Evolutionary conservation across 2,113 vertebrate species (phyloP).

Genomic region (Emberiza fucata): DNA sequence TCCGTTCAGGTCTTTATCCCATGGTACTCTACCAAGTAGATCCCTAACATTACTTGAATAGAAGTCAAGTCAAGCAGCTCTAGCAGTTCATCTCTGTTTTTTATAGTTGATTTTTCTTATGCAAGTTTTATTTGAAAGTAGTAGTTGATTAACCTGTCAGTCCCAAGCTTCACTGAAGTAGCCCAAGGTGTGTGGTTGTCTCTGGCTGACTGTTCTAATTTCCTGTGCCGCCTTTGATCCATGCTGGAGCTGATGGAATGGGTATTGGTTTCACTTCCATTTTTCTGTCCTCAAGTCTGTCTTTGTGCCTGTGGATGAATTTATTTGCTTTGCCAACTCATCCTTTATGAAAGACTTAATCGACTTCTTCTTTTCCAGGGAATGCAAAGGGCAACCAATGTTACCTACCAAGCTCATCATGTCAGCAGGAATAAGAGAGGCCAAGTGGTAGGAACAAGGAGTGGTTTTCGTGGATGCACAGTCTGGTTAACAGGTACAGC

Average conservation of each 20-base stretch:
- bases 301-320: not conserved
- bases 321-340: not conserved
- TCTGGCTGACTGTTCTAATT: not conserved
- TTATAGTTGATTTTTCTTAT: not conserved
- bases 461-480: conserved; percentile 95
- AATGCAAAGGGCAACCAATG: conserved; percentile 95
- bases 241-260: not conserved
- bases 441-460: conserved; percentile 94
- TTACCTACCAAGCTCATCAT: conserved; percentile 97
- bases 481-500: conserved; percentile 93
- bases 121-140: not conserved
- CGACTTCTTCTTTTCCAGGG: conserved; percentile 73
- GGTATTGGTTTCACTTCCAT: not conserved
- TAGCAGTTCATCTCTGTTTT: not conserved
- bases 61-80: not conserved
- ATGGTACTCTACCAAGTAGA: not conserved
- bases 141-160: not conserved
- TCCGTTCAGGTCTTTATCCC: not conserved
- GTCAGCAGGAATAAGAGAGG: conserved; percentile 97
- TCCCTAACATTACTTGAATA: not conserved
- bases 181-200: not conserved
- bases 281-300: not conserved
- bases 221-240: not conserved
- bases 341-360: not conserved
- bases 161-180: not conserved